These are phyloP conservation scores for Limnephilus lunatus DNA, from an alignment of 2,888 invertebrate genomes.

Conservation along the genomic window DNA sequence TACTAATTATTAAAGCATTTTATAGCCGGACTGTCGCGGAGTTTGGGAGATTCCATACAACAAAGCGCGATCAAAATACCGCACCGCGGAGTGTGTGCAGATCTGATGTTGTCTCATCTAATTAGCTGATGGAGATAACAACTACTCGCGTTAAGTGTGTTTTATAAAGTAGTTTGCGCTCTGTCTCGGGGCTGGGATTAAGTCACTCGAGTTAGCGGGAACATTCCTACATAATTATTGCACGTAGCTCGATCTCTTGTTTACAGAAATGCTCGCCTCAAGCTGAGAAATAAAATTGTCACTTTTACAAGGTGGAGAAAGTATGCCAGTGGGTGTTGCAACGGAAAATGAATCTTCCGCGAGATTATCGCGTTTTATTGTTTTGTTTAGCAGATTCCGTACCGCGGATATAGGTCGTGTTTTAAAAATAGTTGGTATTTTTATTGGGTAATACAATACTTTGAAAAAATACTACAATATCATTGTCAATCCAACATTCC, in stretches of 20 bases:
- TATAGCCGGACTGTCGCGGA: constrained; percentile 59
- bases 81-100: not conserved
- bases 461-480: not conserved
- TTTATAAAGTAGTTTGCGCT: constrained; percentile 19
- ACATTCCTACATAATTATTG: not conserved
- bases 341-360: constrained; percentile 22
- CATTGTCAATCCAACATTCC: not conserved
- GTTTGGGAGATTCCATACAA: constrained; percentile 33
- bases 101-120: constrained; percentile 35
- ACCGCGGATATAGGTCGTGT: not conserved
- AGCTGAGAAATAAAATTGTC: constrained; percentile 13
- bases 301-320: constrained; percentile 19
- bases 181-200: not conserved
- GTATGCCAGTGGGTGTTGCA: constrained; percentile 15
- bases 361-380: constrained; percentile 36
- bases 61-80: constrained; percentile 37
- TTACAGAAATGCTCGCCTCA: constrained; percentile 10
- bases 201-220: not conserved
- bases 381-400: constrained; percentile 28
- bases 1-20: constrained; percentile 64
- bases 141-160: not conserved
- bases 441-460: constrained; percentile 2
- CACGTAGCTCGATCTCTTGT: constrained; percentile 28
- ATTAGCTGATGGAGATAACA: not conserved
- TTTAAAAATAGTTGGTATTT: not conserved